Percentiles rank a stretch among this genome's conserved stretches.
phyloP scores from a whole-genome alignment of 2,113 vertebrate genomes.

The Eudyptes chrysolophus region DNA sequence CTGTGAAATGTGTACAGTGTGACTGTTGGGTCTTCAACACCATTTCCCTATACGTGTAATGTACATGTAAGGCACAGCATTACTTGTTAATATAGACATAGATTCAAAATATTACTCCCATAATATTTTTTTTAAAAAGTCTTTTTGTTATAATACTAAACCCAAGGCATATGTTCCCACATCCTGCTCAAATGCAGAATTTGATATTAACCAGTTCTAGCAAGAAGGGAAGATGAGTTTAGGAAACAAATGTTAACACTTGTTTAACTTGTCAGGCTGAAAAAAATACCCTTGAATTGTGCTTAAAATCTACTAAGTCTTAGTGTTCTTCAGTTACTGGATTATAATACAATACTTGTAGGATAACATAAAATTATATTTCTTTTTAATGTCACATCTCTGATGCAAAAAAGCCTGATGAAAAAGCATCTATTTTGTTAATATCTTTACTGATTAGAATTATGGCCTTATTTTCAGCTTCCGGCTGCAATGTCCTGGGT shows the following conservation, averaged over 20 bases:
- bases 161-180: neutral
- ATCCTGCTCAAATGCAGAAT: neutral
- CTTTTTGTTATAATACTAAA: neutral
- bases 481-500: neutral
- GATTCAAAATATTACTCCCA: neutral
- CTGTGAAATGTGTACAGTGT: neutral
- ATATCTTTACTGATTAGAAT: neutral
- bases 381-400: neutral
- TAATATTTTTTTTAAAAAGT: neutral
- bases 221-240: neutral
- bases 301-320: neutral
- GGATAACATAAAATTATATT: neutral
- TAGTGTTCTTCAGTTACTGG: neutral
- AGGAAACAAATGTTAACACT: neutral
- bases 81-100: neutral
- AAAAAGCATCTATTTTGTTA: neutral
- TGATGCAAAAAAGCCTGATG: neutral
- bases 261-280: neutral
- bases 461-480: neutral
- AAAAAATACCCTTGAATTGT: neutral
- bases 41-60: neutral
- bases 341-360: neutral
- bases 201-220: neutral
- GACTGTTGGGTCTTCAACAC: neutral
- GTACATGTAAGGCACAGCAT: too few relatives aligned